Conservation (phyloP, 2,113 vertebrate genomes). For the Stomatorhinus ivindoensis region DNA sequence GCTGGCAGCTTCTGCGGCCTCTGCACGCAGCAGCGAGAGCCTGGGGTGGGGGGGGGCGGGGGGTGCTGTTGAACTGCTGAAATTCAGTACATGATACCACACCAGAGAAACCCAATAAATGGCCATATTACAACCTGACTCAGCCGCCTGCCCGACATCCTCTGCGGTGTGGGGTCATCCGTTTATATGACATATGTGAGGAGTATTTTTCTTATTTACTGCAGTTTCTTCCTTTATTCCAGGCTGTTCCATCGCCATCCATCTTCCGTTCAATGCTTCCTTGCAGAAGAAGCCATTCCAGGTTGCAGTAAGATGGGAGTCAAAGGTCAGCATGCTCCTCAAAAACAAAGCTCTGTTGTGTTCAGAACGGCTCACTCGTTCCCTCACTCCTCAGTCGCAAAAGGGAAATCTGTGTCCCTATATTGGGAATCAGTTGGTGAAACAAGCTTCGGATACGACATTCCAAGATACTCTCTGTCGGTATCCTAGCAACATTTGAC, state of each 20-base stretch:
- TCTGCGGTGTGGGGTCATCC: neutral
- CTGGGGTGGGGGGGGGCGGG: neutral
- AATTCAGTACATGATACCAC: neutral
- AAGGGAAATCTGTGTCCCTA: neutral
- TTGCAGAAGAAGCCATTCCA: neutral
- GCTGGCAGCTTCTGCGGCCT: neutral
- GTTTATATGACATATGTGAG: neutral
- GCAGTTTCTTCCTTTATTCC: neutral
- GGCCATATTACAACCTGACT: neutral
- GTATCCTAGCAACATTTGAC: neutral
- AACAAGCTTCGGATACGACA: neutral
- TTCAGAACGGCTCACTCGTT: neutral
- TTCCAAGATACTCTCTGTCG: neutral
- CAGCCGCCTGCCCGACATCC: too few relatives aligned
- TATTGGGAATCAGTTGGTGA: neutral
- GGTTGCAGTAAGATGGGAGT: neutral
- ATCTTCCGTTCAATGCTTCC: neutral
- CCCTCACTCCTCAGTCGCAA: neutral
- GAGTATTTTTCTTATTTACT: neutral
- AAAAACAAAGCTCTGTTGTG: neutral
- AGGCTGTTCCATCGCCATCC: neutral
- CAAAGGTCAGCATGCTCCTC: neutral
- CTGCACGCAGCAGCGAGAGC: neutral
- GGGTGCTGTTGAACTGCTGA: neutral
- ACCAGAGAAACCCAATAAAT: slow-evolving; percentile 6